Conservation (phyloP, 2,113 vertebrate genomes). For the Erythrolamprus reginae region DNA sequence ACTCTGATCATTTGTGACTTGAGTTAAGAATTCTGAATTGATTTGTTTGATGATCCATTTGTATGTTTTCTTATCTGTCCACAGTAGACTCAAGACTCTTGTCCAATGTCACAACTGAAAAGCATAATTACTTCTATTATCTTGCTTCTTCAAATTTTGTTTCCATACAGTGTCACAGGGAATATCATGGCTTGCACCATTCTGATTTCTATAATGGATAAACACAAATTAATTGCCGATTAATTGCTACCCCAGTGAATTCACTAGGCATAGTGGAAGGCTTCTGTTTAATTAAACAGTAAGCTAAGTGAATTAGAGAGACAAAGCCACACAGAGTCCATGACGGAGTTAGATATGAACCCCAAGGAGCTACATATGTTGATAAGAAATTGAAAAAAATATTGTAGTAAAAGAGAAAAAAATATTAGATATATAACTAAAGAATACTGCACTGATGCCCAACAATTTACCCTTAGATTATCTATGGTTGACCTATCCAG, state of each 20-base stretch:
- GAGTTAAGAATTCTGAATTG: not conserved
- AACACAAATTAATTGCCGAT: not conserved
- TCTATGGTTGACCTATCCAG: too few relatives aligned
- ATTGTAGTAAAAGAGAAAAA: not conserved
- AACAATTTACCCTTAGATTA: too few relatives aligned
- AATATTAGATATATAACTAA: not conserved
- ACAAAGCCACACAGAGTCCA: not conserved
- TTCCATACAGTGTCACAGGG: not conserved
- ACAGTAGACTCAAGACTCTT: not conserved
- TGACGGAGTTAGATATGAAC: not conserved
- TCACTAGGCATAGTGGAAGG: not conserved
- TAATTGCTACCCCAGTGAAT: not conserved
- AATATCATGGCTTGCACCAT: not conserved
- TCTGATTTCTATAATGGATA: not conserved
- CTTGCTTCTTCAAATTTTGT: not conserved
- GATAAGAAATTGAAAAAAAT: not conserved
- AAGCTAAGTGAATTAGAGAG: not conserved
- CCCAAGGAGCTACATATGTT: not conserved
- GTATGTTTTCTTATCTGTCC: not conserved
- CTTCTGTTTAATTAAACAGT: not conserved
- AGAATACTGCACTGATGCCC: not conserved
- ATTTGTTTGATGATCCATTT: not conserved
- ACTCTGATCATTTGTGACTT: not conserved
- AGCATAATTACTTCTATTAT: not conserved
- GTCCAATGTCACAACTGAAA: not conserved